These are phyloP conservation scores for Furcula furcula DNA, from an alignment of 2,888 invertebrate species.

Conservation along the genomic window DNA sequence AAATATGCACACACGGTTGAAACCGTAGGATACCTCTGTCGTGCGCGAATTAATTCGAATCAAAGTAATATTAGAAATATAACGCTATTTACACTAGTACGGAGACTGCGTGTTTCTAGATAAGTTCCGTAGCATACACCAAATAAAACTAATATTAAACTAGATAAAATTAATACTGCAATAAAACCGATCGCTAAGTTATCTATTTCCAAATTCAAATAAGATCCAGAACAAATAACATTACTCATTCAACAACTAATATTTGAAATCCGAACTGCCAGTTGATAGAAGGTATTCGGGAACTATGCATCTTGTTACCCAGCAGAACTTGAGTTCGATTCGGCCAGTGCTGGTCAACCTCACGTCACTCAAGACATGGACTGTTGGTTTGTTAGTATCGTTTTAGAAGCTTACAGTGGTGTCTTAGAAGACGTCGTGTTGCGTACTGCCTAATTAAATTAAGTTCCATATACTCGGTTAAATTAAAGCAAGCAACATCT, in stretches of 20 bases:
- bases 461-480: not conserved
- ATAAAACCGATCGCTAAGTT: constrained; percentile 12
- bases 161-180: constrained; percentile 7
- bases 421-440: constrained; percentile 18
- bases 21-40: constrained; percentile 61
- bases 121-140: too few species aligned
- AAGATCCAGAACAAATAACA: constrained; percentile 43
- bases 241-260: constrained; percentile 58
- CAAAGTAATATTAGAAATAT: constrained; percentile 66
- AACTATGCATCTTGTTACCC: constrained; percentile 54
- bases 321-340: constrained; percentile 40
- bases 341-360: constrained; percentile 62
- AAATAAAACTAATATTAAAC: not conserved
- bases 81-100: constrained; percentile 46
- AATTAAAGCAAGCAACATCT: too few species aligned
- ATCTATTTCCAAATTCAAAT: constrained; percentile 28
- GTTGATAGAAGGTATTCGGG: constrained; percentile 36
- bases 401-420: constrained; percentile 11
- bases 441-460: constrained; percentile 8
- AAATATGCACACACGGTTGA: too few species aligned
- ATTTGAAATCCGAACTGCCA: constrained; percentile 54
- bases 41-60: constrained; percentile 47
- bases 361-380: constrained; percentile 68
- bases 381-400: constrained; percentile 28
- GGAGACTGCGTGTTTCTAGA: too few species aligned